Base-by-base conservation (phyloP, 2,113 vertebrate genomes). In the Colistium nudipinnis region DNA sequence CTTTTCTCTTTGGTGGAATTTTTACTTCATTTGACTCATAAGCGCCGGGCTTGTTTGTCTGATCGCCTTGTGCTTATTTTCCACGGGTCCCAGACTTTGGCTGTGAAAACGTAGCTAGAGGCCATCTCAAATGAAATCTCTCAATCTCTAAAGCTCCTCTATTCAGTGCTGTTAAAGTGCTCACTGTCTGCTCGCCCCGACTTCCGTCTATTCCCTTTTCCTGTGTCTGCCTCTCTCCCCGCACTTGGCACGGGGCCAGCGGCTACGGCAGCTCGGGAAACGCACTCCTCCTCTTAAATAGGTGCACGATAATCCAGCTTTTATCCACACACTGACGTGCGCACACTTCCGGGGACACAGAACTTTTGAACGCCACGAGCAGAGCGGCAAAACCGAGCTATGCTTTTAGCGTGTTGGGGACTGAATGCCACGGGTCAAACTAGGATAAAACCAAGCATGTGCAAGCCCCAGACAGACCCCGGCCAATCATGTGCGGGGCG, bases 401-500 rank as follows among this genome's bases (percentile, higher is more conserved):
- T 45, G 6, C 48, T 55, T 47, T 67, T 56, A 16, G 54, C 33
- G 36, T 0, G 3, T 14, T 19, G 28, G 70, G 72, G 74, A 54
- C 43, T 14, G 14, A 57, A 57, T 0, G 25, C 61, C 28, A 10
- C 31, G 47, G 83, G 81, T 77, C 69, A 80, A 62, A 38, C 52
- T 43, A 47, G 78, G 82, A 81, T 71, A 84, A 86, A 70, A 12
- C 59, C 39, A 62, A 62, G 70, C 81, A 76, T 75, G 74, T 69
- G 77, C 41, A 39, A 28, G 36, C 54, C 63, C 49, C 60, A 83
- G 74, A 74, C 73, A 78, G 49, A 74, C 80, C 45, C 76, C 14
- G 57, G 77, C 80, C 74, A 80, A 86, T 91, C 85, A 83, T 79
- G 80, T 79, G 85, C 41, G n/a, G n/a, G n/a, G 59, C 68, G 75